phyloP scores from a whole-genome alignment of 2,888 invertebrate genomes.

The Lagria hirta region DNA sequence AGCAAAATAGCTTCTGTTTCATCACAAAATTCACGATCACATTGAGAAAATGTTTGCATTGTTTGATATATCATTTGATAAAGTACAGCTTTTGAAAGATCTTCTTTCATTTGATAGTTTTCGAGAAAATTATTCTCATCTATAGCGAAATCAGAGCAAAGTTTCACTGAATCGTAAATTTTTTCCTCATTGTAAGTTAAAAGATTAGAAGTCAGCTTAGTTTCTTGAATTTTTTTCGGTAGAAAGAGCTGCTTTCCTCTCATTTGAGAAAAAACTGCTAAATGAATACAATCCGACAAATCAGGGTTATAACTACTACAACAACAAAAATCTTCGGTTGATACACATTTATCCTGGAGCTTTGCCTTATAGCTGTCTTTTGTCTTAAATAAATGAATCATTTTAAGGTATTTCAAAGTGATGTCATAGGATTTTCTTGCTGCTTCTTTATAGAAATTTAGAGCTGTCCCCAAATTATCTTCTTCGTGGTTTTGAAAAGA shows the following conservation, averaged over 20 bases:
- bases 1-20: constrained; percentile 37
- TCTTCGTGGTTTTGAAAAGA: constrained; percentile 30
- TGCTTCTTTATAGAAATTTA: constrained; percentile 33
- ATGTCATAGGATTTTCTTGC: constrained; percentile 30
- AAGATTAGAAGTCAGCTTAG: constrained; percentile 5
- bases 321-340: constrained; percentile 20
- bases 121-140: constrained; percentile 19
- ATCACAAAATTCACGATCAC: constrained; percentile 33
- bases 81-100: constrained; percentile 32
- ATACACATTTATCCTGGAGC: background rate
- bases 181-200: constrained; percentile 16
- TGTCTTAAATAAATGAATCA: constrained; percentile 24
- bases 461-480: constrained; percentile 29
- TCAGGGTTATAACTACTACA: constrained; percentile 6
- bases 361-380: background rate
- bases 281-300: constrained; percentile 10
- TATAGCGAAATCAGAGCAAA: background rate
- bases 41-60: constrained; percentile 31
- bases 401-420: constrained; percentile 29
- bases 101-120: constrained; percentile 38
- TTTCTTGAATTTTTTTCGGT: background rate
- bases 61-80: constrained; percentile 36
- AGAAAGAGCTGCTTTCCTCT: constrained; percentile 2
- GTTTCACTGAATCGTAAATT: constrained; percentile 29
- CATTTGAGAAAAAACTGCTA: constrained; percentile 17